Evolutionary conservation across 2,797 vertebrate genomes (phyloP).

Genomic region (Brachyalestes nurse): DNA sequence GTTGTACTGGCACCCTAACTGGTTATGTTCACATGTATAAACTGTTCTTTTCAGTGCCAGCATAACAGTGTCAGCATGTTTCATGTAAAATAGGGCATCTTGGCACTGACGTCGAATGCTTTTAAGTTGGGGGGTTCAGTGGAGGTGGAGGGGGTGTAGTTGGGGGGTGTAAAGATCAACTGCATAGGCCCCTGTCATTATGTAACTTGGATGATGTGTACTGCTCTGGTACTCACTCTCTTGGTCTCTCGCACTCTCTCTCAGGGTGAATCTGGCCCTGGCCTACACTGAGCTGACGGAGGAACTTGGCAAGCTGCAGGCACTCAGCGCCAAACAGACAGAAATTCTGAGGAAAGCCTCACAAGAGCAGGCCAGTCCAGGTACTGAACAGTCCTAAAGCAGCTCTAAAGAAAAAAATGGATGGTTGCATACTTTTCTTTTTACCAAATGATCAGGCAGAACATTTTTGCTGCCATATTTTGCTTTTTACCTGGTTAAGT

Average conservation of each 20-base stretch:
- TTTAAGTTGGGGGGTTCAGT: too few relatives aligned
- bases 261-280: slow-evolving; percentile 94
- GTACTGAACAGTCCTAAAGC: slow-evolving; percentile 54
- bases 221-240: neutral
- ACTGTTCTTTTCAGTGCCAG: neutral
- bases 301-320: slow-evolving; percentile 89
- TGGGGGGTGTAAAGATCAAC: neutral
- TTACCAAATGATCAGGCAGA: too few relatives aligned
- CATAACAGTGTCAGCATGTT: neutral
- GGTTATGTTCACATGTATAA: neutral
- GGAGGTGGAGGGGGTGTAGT: too few relatives aligned
- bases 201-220: neutral
- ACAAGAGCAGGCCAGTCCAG: slow-evolving; percentile 86
- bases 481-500: too few relatives aligned
- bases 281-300: slow-evolving; percentile 97
- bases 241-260: slow-evolving; percentile 35
- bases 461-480: too few relatives aligned
- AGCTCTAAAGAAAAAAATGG: too few relatives aligned
- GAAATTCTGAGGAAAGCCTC: slow-evolving; percentile 91
- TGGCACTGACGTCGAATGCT: neutral
- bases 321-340: slow-evolving; percentile 90
- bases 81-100: neutral
- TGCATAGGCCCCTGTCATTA: neutral
- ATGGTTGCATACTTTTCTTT: too few relatives aligned
- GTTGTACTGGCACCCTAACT: neutral